Percentiles rank a stretch among this genome's conserved stretches.
Conservation (phyloP, 2,113 vertebrate genomes). For the Panurus biarmicus region DNA sequence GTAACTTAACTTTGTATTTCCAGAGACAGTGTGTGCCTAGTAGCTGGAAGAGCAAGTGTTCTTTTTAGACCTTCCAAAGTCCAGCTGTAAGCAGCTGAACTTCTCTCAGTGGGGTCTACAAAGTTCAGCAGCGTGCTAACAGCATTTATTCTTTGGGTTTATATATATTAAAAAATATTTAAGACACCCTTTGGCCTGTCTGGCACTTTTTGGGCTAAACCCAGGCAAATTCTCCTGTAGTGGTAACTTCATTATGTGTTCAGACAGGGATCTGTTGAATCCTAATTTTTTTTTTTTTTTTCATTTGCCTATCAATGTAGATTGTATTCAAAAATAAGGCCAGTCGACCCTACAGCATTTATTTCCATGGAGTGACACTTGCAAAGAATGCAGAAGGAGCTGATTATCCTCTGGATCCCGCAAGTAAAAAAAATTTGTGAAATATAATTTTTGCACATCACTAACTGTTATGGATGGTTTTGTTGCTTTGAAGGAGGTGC, state of each 20-base stretch:
- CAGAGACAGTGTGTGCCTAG: neutral
- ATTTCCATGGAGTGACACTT: constrained; percentile 91
- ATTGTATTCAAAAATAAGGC: constrained; percentile 94
- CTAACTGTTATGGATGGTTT: neutral
- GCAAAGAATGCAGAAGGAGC: constrained; percentile 80
- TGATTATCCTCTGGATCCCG: constrained; percentile 77
- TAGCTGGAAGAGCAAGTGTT: neutral
- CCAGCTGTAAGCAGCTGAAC: neutral
- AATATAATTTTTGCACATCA: neutral
- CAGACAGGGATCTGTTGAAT: neutral
- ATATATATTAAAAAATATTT: neutral
- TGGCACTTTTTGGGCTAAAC: neutral
- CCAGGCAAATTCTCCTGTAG: neutral
- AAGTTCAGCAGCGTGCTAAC: neutral
- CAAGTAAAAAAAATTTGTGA: constrained; percentile 50
- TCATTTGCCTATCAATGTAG: constrained; percentile 60
- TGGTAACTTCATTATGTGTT: neutral
- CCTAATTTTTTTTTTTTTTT: neutral
- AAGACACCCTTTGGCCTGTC: neutral
- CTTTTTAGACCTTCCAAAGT: neutral
- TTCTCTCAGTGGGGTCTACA: neutral
- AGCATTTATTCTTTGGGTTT: neutral
- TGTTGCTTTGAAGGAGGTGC: neutral
- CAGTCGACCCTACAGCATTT: constrained; percentile 90
- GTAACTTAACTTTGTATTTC: neutral